Evolutionary conservation across 2,113 vertebrate genomes (phyloP), one percentile per base, ranked within the genome.

Genomic region (Aldabrachelys gigantea): DNA sequence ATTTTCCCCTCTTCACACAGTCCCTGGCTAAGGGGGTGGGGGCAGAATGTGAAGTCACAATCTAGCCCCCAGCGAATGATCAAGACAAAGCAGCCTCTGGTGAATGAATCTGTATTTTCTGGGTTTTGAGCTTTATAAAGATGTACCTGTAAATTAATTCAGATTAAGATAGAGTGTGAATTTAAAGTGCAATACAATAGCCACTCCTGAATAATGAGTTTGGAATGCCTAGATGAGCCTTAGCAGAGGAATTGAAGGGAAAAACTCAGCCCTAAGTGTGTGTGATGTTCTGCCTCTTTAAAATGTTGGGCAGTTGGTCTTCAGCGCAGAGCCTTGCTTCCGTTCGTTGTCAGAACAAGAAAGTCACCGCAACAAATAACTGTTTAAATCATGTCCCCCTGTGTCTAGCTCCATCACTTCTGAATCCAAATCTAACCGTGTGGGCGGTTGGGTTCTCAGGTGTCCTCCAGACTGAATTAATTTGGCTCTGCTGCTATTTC

Each of bases 381-480:
- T 65, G 27, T 65, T 65, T 65, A 35, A 65, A 35, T 35, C 3
- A 16, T 69, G 14, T 21, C 35, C 35, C 65, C 65, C 14, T 65
- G 65, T 69, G 17, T 72, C n/a, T n/a, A 38, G n/a, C n/a, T 22
- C n/a, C 65, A 72, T 21, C 65, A 38, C 19, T 9, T 35, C n/a
- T 72, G n/a, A 19, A n/a, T 38, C n/a, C 65, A 38, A 38, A 72
- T 72, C 19, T n/a, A 38, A 38, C 8, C 5, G 9, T 10, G 75
- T n/a, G 79, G 13, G 27, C 8, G 6, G 4, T 6, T 81, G n/a
- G 8, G 25, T 52, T 16, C 29, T 52, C 44, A 22, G 17, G 38
- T 13, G 12, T 59, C 10, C 57, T 80, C 19, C 31, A 49, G 3
- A 12, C 8, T 0, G 0, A 35, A 17, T 41, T 56, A 8, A 56